These are phyloP conservation scores for Andrena camellia DNA, from an alignment of 2,888 invertebrate genomes.

Conservation along the genomic window DNA sequence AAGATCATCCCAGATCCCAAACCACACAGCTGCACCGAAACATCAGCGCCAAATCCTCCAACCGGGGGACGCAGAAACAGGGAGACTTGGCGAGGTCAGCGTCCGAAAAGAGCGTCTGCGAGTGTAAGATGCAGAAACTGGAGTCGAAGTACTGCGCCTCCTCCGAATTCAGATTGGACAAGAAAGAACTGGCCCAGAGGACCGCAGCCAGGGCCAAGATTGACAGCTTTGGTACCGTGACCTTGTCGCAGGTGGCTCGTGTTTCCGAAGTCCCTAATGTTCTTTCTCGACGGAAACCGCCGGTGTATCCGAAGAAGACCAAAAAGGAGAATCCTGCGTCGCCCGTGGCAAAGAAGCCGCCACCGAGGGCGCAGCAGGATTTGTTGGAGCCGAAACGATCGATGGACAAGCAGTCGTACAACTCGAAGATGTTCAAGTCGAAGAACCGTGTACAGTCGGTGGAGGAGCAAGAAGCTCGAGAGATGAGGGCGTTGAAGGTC, in stretches of 20 bases:
- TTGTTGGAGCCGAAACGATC: constrained; percentile 1
- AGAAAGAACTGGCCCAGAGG: not conserved
- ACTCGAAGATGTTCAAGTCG: not conserved
- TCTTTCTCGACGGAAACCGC: constrained; percentile 21
- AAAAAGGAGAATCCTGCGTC: not conserved
- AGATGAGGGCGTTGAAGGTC: constrained; percentile 68
- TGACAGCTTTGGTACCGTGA: constrained; percentile 40
- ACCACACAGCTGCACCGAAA: not conserved
- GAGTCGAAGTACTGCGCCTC: not conserved
- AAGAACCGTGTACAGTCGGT: not conserved
- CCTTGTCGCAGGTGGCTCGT: constrained; percentile 29
- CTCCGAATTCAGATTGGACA: not conserved
- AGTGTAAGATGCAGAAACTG: constrained; percentile 1
- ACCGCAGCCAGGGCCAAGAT: not conserved
- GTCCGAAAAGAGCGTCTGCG: constrained; percentile 5
- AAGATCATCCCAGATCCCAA: not conserved
- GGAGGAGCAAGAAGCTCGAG: constrained; percentile 59
- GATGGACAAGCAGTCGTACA: not conserved
- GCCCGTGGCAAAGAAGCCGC: not conserved
- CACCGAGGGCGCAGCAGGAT: not conserved
- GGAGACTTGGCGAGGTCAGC: not conserved
- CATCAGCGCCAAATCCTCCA: not conserved
- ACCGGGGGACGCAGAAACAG: not conserved
- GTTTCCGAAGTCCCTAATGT: constrained; percentile 29
- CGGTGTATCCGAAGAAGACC: constrained; percentile 21